These are phyloP conservation scores for Mallotus villosus DNA, from an alignment of 2,797 vertebrate genomes.

Conservation along the genomic window DNA sequence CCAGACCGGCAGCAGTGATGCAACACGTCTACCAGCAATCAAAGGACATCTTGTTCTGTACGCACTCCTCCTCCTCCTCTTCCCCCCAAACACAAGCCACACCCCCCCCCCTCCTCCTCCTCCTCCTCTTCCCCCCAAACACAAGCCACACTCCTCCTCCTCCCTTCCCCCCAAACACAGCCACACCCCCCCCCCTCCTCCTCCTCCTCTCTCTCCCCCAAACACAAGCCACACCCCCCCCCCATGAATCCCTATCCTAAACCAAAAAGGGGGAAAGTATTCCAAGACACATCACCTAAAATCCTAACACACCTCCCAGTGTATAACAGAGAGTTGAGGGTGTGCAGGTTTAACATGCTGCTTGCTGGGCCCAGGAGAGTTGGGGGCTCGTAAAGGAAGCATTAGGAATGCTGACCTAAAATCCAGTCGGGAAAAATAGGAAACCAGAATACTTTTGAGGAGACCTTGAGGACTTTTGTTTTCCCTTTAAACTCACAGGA, in stretches of 20 bases:
- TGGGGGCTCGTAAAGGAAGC: not conserved
- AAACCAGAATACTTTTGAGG: not conserved
- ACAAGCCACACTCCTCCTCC: slow-evolving; percentile 6
- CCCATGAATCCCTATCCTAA: slow-evolving; percentile 18
- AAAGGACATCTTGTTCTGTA: slow-evolving; percentile 66
- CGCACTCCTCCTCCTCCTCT: slow-evolving; percentile 11
- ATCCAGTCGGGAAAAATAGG: slow-evolving; percentile 1
- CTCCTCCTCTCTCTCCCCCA: slow-evolving; percentile 9
- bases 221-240: slow-evolving; percentile 4
- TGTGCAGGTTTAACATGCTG: not conserved
- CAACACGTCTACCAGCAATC: slow-evolving; percentile 60
- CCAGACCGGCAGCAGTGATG: slow-evolving; percentile 53
- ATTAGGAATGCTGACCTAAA: slow-evolving; percentile 13
- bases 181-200: slow-evolving; percentile 6
- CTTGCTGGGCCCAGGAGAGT: not conserved
- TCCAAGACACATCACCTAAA: slow-evolving; percentile 43
- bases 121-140: slow-evolving; percentile 7
- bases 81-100: no score
- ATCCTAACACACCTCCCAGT: slow-evolving; percentile 1
- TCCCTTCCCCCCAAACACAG: not conserved
- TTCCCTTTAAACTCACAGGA: slow-evolving; percentile 6
- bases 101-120: slow-evolving; percentile 22
- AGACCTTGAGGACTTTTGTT: slow-evolving; percentile 12
- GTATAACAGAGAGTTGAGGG: not conserved
- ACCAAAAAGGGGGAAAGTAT: slow-evolving; percentile 34